These are phyloP conservation scores for Sakesphorus luctuosus DNA, from an alignment of 2,113 vertebrate species.

Conservation along the genomic window DNA sequence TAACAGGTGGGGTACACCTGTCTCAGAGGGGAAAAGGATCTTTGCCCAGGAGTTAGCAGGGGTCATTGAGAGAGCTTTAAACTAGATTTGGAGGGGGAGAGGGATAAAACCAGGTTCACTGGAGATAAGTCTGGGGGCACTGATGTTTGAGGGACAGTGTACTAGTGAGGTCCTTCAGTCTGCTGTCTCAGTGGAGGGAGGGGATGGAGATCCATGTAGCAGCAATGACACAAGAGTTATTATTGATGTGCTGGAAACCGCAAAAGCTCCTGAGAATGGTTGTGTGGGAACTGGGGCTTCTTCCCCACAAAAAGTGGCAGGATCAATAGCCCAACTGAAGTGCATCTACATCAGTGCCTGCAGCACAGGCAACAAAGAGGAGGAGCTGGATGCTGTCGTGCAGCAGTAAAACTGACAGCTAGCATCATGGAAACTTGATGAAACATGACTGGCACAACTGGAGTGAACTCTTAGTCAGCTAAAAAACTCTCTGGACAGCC, in stretches of 20 bases:
- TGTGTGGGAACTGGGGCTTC: rapidly evolving
- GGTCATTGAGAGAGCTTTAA: background rate
- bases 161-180: background rate
- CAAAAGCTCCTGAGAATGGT: background rate
- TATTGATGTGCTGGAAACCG: background rate
- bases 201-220: background rate
- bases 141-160: background rate
- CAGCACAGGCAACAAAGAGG: background rate
- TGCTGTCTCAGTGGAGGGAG: background rate
- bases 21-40: background rate
- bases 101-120: background rate
- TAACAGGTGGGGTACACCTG: background rate
- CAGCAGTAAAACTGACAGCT: background rate
- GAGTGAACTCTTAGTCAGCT: background rate
- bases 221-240: background rate
- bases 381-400: rapidly evolving
- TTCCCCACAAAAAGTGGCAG: background rate
- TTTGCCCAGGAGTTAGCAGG: background rate
- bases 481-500: background rate
- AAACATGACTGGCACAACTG: background rate
- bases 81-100: background rate
- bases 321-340: background rate
- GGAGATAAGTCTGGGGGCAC: background rate
- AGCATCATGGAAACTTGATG: rapidly evolving
- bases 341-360: background rate